Percentiles rank a stretch among this genome's conserved stretches.
These are phyloP conservation scores for Coturnix japonica DNA, from an alignment of 2,113 vertebrate species.

Conservation along the genomic window DNA sequence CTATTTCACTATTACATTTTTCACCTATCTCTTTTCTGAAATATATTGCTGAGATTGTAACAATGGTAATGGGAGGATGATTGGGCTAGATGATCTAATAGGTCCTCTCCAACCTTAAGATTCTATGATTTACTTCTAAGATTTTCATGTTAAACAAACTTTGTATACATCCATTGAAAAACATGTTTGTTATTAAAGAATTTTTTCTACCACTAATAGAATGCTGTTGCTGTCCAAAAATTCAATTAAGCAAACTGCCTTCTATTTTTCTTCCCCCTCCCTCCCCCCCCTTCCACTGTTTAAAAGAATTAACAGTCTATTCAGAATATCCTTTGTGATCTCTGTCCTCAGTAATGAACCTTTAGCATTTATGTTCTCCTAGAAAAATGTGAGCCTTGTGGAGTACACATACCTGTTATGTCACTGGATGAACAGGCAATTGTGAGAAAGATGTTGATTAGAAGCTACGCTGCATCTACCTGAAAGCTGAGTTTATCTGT, in stretches of 20 bases:
- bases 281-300: too few relatives aligned
- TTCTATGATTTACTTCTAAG: background rate
- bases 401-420: too few relatives aligned
- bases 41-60: background rate
- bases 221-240: background rate
- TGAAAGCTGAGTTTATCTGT: background rate
- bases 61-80: too few relatives aligned
- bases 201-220: background rate
- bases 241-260: background rate
- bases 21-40: background rate
- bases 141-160: background rate
- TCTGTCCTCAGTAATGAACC: background rate
- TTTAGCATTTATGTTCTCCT: background rate
- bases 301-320: background rate
- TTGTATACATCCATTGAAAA: background rate
- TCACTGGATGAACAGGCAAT: rapidly evolving
- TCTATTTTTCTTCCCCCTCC: too few relatives aligned
- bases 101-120: too few relatives aligned
- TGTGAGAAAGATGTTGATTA: background rate
- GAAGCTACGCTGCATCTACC: background rate
- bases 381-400: background rate
- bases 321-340: background rate
- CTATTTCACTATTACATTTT: background rate
- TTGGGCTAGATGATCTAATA: too few relatives aligned
- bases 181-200: background rate